These are phyloP conservation scores for Nestor notabilis DNA, from an alignment of 2,113 vertebrate species.

Conservation along the genomic window DNA sequence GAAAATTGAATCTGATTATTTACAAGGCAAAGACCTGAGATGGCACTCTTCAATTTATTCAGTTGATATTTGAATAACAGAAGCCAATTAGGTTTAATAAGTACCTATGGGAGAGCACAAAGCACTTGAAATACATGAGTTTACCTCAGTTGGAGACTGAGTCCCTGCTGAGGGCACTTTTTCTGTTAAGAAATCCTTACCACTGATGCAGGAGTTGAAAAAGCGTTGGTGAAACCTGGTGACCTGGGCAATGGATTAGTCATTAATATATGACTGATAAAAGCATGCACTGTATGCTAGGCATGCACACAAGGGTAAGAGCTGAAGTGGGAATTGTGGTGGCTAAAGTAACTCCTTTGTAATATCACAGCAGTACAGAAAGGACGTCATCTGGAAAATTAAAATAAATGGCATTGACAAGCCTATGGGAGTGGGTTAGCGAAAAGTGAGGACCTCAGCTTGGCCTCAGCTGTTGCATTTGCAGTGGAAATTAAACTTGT, in stretches of 20 bases:
- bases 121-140: background rate
- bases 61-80: background rate
- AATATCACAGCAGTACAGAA: background rate
- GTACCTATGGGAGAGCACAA: background rate
- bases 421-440: background rate
- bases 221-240: background rate
- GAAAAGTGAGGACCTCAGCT: background rate
- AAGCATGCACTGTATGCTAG: background rate
- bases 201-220: background rate
- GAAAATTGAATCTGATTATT: background rate
- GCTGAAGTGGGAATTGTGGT: background rate
- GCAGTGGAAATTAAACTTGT: background rate
- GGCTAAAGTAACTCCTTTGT: background rate
- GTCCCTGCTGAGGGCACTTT: background rate
- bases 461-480: background rate
- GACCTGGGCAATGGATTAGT: background rate
- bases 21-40: slow-evolving; percentile 12
- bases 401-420: background rate
- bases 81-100: background rate
- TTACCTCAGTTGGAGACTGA: background rate
- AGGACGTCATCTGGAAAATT: background rate
- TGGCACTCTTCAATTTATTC: background rate
- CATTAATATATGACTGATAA: background rate
- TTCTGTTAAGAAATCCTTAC: background rate
- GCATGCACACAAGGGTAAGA: background rate